Base-by-base conservation (phyloP, 2,888 invertebrate species). In the Ennomos fuscantarius region DNA sequence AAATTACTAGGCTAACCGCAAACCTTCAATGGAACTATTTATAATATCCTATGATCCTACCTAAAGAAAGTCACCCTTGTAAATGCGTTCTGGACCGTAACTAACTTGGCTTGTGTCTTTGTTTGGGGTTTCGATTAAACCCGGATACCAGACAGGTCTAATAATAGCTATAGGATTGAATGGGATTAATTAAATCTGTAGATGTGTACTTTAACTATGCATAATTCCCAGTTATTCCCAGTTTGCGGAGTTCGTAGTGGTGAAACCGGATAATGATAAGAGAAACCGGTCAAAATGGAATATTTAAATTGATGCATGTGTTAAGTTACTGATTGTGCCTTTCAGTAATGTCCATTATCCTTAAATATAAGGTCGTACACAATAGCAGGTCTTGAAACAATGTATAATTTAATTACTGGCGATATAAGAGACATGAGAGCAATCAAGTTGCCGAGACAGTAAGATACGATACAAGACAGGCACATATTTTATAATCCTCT, bases 1-100 rank as follows among this genome's bases (percentile, higher is more conserved):
- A 45, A 24, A 40, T 46, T 45, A 46, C 42, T 52, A 24, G 46
- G 31, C 12, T 8, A 54, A 47, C 54, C 54, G 31, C 47, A 54
- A 54, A 41, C 42, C 47, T 15, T 31, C 15, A 10, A 34, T 35
- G 32, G 15, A 40, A 34, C 40, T 53, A 40, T 41, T n/a, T 33
- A 34, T 35, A 35, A 15, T 24, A 37, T 42, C 24, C 24, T 24
- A 24, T 24, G 24, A 24, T 24, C 24, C 42, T 42, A 42, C 13
- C 15, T 24, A 24, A 24, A 47, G 41, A 56, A 46, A 54, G 36
- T 24, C 24, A 35, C n/a, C 40, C 45, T 46, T 33, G 49, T 74
- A 77, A 76, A 74, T 73, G 74, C 75, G 76, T 78, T 73, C 65
- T 74, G 68, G 71, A 73, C 69, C 61, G 64, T 64, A 62, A 63